Conservation (phyloP, 2,113 vertebrate genomes). For the Carassius gibelio region DNA sequence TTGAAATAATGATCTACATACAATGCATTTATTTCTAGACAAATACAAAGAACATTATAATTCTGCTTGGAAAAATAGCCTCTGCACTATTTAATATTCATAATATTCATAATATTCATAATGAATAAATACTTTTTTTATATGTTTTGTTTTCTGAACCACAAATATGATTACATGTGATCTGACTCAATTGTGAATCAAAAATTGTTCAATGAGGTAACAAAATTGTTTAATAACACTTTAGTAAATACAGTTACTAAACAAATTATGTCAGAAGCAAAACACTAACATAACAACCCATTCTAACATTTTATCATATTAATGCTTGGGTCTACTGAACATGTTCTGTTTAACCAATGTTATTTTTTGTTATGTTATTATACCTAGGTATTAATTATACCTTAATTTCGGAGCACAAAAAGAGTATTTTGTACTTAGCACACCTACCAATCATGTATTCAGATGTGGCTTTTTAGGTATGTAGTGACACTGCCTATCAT, state of each 20-base stretch:
- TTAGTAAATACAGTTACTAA: neutral
- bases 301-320: neutral
- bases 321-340: neutral
- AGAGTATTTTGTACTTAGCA: neutral
- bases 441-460: neutral
- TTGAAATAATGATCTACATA: neutral
- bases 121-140: conserved; percentile 35
- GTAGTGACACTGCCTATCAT: neutral
- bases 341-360: neutral
- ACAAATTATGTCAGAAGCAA: neutral
- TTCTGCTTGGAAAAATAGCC: neutral
- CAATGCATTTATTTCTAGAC: neutral
- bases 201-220: neutral
- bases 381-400: no score
- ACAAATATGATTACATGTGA: neutral
- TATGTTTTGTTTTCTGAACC: neutral
- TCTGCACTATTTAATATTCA: neutral
- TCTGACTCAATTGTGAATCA: neutral
- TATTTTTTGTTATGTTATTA: no score
- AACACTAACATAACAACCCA: neutral
- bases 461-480: neutral
- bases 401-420: neutral
- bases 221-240: neutral
- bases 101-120: neutral
- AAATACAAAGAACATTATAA: conserved; percentile 6